These are phyloP conservation scores for Callinectes sapidus DNA, from an alignment of 2,888 invertebrate genomes.

Conservation along the genomic window DNA sequence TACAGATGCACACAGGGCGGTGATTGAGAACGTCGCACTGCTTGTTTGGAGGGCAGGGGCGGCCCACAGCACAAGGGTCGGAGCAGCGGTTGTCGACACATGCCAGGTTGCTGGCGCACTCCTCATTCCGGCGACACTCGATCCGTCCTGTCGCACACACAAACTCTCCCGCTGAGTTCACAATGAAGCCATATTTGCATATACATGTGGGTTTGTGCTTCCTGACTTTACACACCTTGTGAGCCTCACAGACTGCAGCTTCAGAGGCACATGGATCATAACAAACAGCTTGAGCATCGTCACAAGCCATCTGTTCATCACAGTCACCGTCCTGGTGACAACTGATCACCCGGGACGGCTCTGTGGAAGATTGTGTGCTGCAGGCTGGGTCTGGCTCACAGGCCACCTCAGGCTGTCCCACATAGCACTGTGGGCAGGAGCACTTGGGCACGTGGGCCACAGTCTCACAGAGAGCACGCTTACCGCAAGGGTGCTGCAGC, in stretches of 20 bases:
- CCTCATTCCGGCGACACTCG: constrained; percentile 86
- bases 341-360: constrained; percentile 78
- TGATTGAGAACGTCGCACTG: constrained; percentile 92
- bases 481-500: constrained; percentile 89
- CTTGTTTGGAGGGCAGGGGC: constrained; percentile 88
- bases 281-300: constrained; percentile 83
- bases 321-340: constrained; percentile 85
- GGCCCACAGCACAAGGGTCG: constrained; percentile 87
- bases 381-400: constrained; percentile 89
- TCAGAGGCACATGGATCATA: constrained; percentile 83
- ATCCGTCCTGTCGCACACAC: constrained; percentile 85
- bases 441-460: constrained; percentile 89
- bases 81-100: constrained; percentile 90
- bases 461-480: constrained; percentile 90
- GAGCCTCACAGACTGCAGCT: constrained; percentile 84
- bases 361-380: constrained; percentile 78
- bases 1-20: constrained; percentile 89
- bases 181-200: constrained; percentile 90
- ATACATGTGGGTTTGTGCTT: constrained; percentile 90
- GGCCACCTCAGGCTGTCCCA: constrained; percentile 79
- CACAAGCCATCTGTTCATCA: constrained; percentile 85
- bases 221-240: constrained; percentile 92
- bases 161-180: constrained; percentile 90
- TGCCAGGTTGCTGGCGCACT: constrained; percentile 90
- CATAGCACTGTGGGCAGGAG: constrained; percentile 85